These are phyloP conservation scores for Xylocopa sonorina DNA, from an alignment of 1,140 invertebrate genomes.

Conservation along the genomic window DNA sequence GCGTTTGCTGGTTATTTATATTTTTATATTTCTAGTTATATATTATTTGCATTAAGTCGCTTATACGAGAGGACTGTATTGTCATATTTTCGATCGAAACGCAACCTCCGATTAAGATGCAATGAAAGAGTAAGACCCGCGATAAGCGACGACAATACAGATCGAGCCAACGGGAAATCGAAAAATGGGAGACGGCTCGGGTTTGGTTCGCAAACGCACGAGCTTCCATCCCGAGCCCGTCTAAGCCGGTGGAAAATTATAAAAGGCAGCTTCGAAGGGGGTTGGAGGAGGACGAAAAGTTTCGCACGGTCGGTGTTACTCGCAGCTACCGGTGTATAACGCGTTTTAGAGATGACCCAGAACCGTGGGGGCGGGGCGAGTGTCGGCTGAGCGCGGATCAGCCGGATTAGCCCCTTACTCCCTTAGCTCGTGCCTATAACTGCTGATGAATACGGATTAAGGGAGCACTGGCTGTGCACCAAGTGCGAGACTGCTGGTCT, in stretches of 20 bases:
- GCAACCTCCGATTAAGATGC: no score
- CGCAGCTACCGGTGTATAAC: slow-evolving; percentile 55
- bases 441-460: slow-evolving; percentile 75
- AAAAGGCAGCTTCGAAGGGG: slow-evolving; percentile 5
- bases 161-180: not conserved
- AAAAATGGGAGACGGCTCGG: not conserved
- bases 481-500: slow-evolving; percentile 59
- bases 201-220: no score
- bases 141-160: no score
- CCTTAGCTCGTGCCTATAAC: slow-evolving; percentile 70
- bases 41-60: no score
- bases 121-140: no score
- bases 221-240: not conserved
- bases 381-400: slow-evolving; percentile 71
- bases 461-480: slow-evolving; percentile 64
- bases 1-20: no score
- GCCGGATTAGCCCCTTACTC: slow-evolving; percentile 71
- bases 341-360: slow-evolving; percentile 66
- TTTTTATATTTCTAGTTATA: no score
- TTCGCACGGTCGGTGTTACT: slow-evolving; percentile 24
- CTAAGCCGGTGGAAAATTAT: slow-evolving; percentile 41
- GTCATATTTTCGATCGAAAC: no score
- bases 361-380: slow-evolving; percentile 56
- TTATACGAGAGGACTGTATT: no score
- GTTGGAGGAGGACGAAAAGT: not conserved